Conservation (phyloP, 2,797 vertebrate species). For the Ctenopoma kingsleyae region DNA sequence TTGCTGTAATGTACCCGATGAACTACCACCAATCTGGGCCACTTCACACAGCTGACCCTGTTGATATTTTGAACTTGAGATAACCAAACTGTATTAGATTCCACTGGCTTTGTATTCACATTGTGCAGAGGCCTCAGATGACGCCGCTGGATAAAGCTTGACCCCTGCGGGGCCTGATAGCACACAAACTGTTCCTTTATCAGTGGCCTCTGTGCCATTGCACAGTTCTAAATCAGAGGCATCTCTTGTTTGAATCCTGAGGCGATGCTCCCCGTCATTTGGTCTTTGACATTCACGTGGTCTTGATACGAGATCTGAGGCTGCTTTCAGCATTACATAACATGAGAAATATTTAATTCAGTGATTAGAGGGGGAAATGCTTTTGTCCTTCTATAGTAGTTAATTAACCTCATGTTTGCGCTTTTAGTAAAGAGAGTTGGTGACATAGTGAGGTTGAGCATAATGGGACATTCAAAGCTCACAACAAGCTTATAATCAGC, state of each 20-base stretch:
- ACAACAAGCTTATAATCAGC: conserved; percentile 1
- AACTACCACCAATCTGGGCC: conserved; percentile 20
- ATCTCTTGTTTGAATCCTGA: conserved; percentile 58
- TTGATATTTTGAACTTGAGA: conserved; percentile 66
- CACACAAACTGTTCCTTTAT: conserved; percentile 62
- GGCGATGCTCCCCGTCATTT: conserved; percentile 49
- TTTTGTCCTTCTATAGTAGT: conserved; percentile 19
- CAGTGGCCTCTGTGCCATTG: conserved; percentile 30
- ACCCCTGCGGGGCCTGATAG: conserved; percentile 60
- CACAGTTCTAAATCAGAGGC: conserved; percentile 59
- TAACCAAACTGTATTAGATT: conserved; percentile 57
- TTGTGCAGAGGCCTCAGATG: conserved; percentile 44
- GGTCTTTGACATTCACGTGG: conserved; percentile 47
- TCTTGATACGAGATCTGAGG: conserved; percentile 43
- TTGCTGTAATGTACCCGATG: not conserved
- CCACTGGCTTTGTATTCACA: conserved; percentile 39
- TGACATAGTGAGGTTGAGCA: not conserved
- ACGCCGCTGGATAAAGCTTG: conserved; percentile 57
- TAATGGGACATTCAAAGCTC: conserved; percentile 26
- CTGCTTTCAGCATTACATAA: conserved; percentile 26
- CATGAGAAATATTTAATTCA: conserved; percentile 23
- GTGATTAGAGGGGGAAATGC: conserved; percentile 8
- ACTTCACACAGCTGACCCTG: conserved; percentile 48
- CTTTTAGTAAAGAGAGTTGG: not conserved
- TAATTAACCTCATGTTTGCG: conserved; percentile 31